A percentile compares a stretch with the other conserved stretches of the same genome.
Conservation (phyloP, 2,888 invertebrate genomes). For the Pseudoips prasinana region DNA sequence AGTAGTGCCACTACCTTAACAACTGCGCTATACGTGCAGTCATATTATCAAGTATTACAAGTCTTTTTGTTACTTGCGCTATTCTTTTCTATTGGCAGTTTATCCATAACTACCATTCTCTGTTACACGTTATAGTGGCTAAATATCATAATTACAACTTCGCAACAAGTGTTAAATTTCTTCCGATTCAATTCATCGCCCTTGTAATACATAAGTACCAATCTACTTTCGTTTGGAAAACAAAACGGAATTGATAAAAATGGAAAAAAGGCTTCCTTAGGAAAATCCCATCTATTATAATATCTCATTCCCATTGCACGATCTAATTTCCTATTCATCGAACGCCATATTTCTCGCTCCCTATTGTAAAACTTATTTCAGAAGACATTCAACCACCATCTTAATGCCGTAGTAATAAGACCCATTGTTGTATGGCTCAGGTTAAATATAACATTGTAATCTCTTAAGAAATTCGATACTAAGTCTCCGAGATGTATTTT, state of each 20-base stretch:
- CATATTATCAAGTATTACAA: too few relatives aligned
- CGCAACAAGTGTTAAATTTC: constrained; percentile 19
- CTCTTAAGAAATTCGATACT: constrained; percentile 49
- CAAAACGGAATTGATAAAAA: constrained; percentile 34
- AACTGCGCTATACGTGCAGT: too few relatives aligned
- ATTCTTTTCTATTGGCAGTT: too few relatives aligned
- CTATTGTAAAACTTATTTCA: constrained; percentile 31
- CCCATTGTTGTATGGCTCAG: constrained; percentile 23
- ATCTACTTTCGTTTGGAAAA: constrained; percentile 28
- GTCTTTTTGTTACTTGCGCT: too few relatives aligned
- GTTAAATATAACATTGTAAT: constrained; percentile 28
- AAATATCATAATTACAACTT: too few relatives aligned
- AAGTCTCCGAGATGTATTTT: constrained; percentile 45
- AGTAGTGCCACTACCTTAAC: too few relatives aligned
- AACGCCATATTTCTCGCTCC: constrained; percentile 52
- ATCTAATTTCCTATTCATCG: constrained; percentile 71
- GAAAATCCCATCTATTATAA: constrained; percentile 61
- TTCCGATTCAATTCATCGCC: constrained; percentile 12
- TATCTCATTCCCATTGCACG: constrained; percentile 53
- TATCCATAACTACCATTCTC: too few relatives aligned
- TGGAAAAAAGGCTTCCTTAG: constrained; percentile 29
- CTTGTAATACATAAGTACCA: constrained; percentile 20
- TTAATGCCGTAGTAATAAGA: constrained; percentile 16
- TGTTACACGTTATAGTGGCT: too few relatives aligned
- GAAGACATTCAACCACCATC: constrained; percentile 8